Base-by-base conservation (phyloP, 2,888 invertebrate species). In the Lamellibrachia columna region DNA sequence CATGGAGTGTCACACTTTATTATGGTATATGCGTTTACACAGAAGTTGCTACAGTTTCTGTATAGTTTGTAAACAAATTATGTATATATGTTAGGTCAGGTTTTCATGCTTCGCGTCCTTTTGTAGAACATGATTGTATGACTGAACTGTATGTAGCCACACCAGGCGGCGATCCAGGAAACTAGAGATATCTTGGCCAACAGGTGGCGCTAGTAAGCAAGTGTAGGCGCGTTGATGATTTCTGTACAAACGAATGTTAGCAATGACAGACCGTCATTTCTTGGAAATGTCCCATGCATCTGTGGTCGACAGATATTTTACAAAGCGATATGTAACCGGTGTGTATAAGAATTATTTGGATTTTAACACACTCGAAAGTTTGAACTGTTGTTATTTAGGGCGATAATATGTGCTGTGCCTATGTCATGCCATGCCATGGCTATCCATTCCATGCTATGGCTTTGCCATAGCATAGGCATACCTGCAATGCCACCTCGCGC, bases 291-390 rank as follows among this genome's bases (percentile, higher is more conserved):
- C 75, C 75, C 75, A 75, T 22, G 75, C 75, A 52, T 91, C 91
- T 52, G 91, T 91, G 58, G 91, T 91, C 28, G 91, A 91, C 40
- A 91, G 91, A 91, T 91, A 91, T 53, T 91, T 55, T 55, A 91
- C 91, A 9, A 91, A 91, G 58, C 53, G 91, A 91, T 91, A 91
- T 11, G 53, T 91, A 91, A 91, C 58, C 15, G 91, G 91, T 91
- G 40, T 15, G 40, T 53, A 91, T 91, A 91, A 53, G 15, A 75
- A 75, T 75, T 75, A 22, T 75, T 75, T 75, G 22, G n/a, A 75
- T 75, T 55, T 2, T 75, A 75, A 22, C 75, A 22, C 6, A 75
- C 75, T 75, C 75, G 4, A 15, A 22, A 75, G 22, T 75, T 11
- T 75, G 75, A 11, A 15, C 15, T 75, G 75, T n/a, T 22, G 15